Conservation (phyloP, 2,888 invertebrate genomes). For the Sthenelais limicola region DNA sequence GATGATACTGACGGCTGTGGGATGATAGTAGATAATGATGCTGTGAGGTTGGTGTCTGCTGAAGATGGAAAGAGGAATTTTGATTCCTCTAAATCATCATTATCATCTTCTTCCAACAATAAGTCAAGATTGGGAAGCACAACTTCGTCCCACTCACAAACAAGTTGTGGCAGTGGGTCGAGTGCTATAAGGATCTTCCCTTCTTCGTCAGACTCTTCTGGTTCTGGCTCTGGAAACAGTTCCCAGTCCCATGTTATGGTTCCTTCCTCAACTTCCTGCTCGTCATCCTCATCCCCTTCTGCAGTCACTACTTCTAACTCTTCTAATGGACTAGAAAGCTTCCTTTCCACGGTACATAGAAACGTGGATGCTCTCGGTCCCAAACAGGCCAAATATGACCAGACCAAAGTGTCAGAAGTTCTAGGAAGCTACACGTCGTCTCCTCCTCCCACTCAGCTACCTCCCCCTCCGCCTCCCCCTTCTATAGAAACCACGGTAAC, state of each 20-base stretch:
- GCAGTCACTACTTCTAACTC: slow-evolving; percentile 6
- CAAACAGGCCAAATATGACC: slow-evolving; percentile 38
- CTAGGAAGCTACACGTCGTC: neutral
- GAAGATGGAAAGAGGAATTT: neutral
- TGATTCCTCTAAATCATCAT: too few relatives aligned
- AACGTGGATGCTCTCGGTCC: slow-evolving; percentile 41
- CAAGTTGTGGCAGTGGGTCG: slow-evolving; percentile 13
- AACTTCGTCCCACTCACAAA: slow-evolving; percentile 18
- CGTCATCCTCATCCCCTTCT: too few relatives aligned
- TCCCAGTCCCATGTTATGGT: slow-evolving; percentile 27
- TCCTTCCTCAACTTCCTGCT: too few relatives aligned
- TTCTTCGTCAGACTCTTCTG: neutral
- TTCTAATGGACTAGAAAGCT: slow-evolving; percentile 18
- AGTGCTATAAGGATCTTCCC: neutral
- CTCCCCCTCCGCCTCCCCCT: too few relatives aligned
- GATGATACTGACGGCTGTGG: slow-evolving; percentile 30
- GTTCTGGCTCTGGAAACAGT: slow-evolving; percentile 22
- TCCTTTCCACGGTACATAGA: slow-evolving; percentile 33
- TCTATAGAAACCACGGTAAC: neutral
- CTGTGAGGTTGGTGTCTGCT: neutral
- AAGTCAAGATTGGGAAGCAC: slow-evolving; percentile 7
- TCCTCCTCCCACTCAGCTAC: neutral
- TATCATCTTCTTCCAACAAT: neutral
- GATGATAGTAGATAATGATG: slow-evolving; percentile 18
- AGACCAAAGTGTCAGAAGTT: neutral